Base-by-base conservation (phyloP, 2,888 invertebrate genomes). In the Drosophila algonquin region DNA sequence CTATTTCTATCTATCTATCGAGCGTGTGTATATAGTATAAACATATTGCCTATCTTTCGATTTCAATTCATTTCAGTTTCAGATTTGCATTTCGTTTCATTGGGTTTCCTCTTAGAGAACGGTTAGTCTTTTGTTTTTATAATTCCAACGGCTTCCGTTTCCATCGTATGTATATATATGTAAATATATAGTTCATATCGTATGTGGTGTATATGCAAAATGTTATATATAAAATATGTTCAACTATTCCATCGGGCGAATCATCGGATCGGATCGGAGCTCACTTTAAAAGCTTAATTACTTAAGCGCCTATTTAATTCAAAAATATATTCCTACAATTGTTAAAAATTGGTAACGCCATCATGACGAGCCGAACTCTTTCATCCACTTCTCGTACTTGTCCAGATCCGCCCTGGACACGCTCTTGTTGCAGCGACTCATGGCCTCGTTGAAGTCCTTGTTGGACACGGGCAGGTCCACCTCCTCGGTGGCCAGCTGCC, bases 381-480 rank as follows among this genome's bases (percentile, higher is more conserved):
- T 94, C 98, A 99, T 98, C 99, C 99, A 99, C 89, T 96, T 95
- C 87, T 97, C 96, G 93, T 99, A 99, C 92, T 98, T 98, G 90
- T 98, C 96, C 80, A 99, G 94, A 93, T 99, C 99, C 73, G 97
- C 96, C 86, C 96, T 96, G 8, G 98, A 98, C 8, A 99, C 99
- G 84, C 98, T 98, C 92, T 99, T 98, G 92, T 98, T 98, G 92
- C 99, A 98, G 91, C 98, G 97, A 79, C 95, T 94, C 52, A 98
- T 94, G n/a, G 99, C 98, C 90, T 98, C 97, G 80, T 95, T 94
- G 92, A 99, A 99, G 93, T 99, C 99, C 80, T 95, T 95, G 79
- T 95, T 95, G 24, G 98, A 97, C 3, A 98, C 98, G 1, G 99
- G 99, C 75, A 98, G 93, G 93, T 98, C 98, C 35, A 99, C 94